Evolutionary conservation across 2,797 vertebrate species (phyloP), one percentile per base, ranked within the genome.

Genomic region (Lithobates sylvaticus): DNA sequence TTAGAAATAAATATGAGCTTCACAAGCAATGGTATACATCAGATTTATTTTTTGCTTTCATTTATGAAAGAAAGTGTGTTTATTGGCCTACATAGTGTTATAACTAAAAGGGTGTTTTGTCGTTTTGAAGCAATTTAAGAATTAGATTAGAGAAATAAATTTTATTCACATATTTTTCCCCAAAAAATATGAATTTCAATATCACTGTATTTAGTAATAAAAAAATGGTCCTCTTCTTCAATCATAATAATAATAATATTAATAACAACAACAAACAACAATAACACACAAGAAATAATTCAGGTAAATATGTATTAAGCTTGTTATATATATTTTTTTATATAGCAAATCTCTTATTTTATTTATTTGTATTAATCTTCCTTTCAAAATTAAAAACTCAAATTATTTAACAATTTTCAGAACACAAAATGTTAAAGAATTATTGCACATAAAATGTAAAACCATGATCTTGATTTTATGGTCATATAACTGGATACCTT

Each of bases 1-100:
- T 61, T n/a, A 83, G 74, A 78, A 83, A 83, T 75, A 79, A 87
- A 87, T 84, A 78, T 58, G 73, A 61, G 70, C 58, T 27, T 83
- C 54, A 78, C 3, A 77, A 73, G 67, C 29, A 68, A 50, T 23
- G 26, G 18, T 16, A 39, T 47, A 32, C 73, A 76, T 86, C 29
- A 76, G 10, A 58, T 64, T 70, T 76, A 58, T 26, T 39, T 39
- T 44, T 76, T 58, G 75, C 34, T 78, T 69, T 65, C 26, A 18
- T 13, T 58, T 21, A 58, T 36, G 21, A 67, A 67, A 12, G 12
- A 29, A 3, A 67, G 4, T 67, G 26, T 67, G 15, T 27, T 58
- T 23, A 23, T 61, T 61, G 50, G 50, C 16, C 50, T 54, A 13
- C 50, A 54, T 54, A 54, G 50, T 54, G 15, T 18, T 54, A 54